Evolutionary conservation across 1,140 invertebrate species (phyloP).

Genomic region (Ganaspis sp.): DNA sequence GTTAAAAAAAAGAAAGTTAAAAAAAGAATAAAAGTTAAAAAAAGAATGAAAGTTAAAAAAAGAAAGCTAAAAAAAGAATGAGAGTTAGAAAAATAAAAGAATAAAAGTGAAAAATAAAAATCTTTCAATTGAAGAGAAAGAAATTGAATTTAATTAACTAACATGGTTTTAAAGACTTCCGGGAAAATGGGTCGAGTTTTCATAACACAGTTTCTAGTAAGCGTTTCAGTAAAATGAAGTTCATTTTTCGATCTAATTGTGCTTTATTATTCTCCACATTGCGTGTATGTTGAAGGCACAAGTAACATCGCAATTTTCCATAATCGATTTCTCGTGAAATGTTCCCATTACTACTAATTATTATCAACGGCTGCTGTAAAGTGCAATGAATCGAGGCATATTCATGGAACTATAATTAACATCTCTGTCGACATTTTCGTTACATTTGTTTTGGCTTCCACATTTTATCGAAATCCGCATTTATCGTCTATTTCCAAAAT

Average conservation of each 20-base stretch:
- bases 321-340: slow-evolving; percentile 60
- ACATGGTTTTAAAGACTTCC: neutral
- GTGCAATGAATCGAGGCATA: slow-evolving; percentile 41
- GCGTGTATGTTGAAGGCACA: neutral
- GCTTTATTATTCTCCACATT: slow-evolving; percentile 13
- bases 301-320: slow-evolving; percentile 52
- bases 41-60: too few species aligned
- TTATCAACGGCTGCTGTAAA: slow-evolving; percentile 51
- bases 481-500: too few species aligned
- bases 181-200: neutral
- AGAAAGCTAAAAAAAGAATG: too few species aligned
- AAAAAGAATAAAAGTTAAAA: too few species aligned
- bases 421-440: too few species aligned
- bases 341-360: slow-evolving; percentile 61
- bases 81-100: too few species aligned
- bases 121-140: too few species aligned
- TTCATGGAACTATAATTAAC: slow-evolving; percentile 36
- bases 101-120: too few species aligned
- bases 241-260: slow-evolving; percentile 4
- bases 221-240: slow-evolving; percentile 1
- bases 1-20: too few species aligned
- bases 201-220: neutral
- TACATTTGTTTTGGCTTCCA: too few species aligned
- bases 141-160: too few species aligned
- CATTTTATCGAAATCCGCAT: too few species aligned